Evolutionary conservation across 2,888 invertebrate genomes (phyloP).

Genomic region (Chrysomela aeneicollis): DNA sequence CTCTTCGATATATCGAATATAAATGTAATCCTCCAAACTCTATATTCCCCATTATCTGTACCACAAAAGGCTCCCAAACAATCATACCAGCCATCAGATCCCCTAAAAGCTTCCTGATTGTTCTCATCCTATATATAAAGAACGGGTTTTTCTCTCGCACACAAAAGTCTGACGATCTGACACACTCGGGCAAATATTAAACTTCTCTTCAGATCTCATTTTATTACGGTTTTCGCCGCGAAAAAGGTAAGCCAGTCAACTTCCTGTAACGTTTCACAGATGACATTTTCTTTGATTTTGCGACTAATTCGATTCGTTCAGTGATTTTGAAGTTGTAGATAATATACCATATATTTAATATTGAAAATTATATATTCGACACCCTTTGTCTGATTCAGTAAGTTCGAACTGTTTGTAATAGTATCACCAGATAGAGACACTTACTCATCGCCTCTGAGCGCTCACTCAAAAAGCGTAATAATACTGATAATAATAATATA

Average conservation of each 20-base stretch:
- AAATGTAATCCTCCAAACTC: neutral
- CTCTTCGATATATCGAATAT: slow-evolving; percentile 16
- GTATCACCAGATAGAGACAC: too few relatives aligned
- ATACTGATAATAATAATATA: too few relatives aligned
- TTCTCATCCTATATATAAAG: slow-evolving; percentile 19
- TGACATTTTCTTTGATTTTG: too few relatives aligned
- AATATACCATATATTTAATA: too few relatives aligned
- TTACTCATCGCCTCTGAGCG: too few relatives aligned
- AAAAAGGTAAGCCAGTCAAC: neutral
- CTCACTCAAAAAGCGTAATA: too few relatives aligned
- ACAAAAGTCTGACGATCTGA: slow-evolving; percentile 20
- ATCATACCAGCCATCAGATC: slow-evolving; percentile 17
- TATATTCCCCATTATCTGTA: neutral
- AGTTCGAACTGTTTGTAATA: too few relatives aligned
- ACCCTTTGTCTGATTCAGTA: too few relatives aligned
- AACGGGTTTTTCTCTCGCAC: slow-evolving; percentile 8
- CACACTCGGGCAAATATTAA: slow-evolving; percentile 15
- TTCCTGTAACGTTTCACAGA: neutral
- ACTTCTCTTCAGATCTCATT: slow-evolving; percentile 16
- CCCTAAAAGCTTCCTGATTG: slow-evolving; percentile 29
- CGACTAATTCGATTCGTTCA: too few relatives aligned
- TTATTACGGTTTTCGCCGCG: slow-evolving; percentile 13
- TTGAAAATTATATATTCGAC: too few relatives aligned
- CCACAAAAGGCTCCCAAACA: slow-evolving; percentile 13
- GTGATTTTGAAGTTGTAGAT: too few relatives aligned